phyloP scores from a whole-genome alignment of 2,113 vertebrate genomes.

The Macrotis lagotis region DNA sequence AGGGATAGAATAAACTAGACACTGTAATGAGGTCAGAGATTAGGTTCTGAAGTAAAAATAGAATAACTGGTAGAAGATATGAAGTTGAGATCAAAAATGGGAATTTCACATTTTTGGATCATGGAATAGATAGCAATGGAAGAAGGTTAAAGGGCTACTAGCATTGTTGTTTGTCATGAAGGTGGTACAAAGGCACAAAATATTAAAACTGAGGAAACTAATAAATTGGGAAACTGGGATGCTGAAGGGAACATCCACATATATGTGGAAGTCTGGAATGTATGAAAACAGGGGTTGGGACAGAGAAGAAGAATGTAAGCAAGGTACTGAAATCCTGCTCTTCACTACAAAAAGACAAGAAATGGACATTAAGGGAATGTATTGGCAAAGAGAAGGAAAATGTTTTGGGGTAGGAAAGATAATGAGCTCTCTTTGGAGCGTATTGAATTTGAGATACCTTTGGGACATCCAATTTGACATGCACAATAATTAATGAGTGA shows the following conservation, averaged over 20 bases:
- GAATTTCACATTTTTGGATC: neutral
- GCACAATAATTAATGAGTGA: neutral
- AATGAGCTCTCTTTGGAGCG: neutral
- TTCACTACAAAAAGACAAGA: neutral
- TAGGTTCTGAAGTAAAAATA: neutral
- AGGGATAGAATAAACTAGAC: neutral
- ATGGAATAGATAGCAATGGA: neutral
- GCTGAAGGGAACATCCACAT: neutral
- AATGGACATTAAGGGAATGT: neutral
- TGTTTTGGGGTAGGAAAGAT: neutral
- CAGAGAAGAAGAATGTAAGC: neutral
- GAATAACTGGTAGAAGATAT: neutral
- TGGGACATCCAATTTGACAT: neutral
- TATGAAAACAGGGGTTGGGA: neutral
- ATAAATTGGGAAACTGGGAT: neutral
- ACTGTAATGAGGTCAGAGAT: neutral
- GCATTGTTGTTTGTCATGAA: neutral
- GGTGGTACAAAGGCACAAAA: neutral
- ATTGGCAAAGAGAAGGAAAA: neutral
- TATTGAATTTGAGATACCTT: neutral
- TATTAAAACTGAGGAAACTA: neutral
- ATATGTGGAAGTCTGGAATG: neutral
- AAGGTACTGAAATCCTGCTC: neutral
- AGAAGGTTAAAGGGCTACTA: neutral
- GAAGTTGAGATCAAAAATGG: neutral